These are phyloP conservation scores for Platycheirus albimanus DNA, from an alignment of 2,888 invertebrate species.

Conservation along the genomic window DNA sequence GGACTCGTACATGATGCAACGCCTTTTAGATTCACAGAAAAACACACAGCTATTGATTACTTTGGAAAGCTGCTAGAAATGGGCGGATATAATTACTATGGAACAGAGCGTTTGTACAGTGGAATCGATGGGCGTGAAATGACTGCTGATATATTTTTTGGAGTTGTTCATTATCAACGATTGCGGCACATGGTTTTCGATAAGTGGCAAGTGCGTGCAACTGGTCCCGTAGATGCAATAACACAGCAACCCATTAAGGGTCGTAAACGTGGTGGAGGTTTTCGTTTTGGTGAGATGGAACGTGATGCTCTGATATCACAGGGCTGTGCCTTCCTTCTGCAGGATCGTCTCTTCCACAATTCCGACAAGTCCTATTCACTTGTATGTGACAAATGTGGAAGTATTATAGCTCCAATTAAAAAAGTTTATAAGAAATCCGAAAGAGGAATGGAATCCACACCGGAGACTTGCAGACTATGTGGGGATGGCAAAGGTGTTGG, in stretches of 20 bases:
- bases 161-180: slow-evolving; percentile 98
- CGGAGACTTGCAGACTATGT: slow-evolving; percentile 87
- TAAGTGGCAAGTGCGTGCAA: slow-evolving; percentile 98
- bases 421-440: slow-evolving; percentile 83
- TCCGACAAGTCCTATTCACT: slow-evolving; percentile 92
- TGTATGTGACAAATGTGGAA: slow-evolving; percentile 91
- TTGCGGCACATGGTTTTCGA: slow-evolving; percentile 99
- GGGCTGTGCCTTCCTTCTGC: slow-evolving; percentile 94
- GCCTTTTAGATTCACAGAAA: slow-evolving; percentile 96
- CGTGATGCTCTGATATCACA: slow-evolving; percentile 97
- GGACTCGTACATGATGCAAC: slow-evolving; percentile 97
- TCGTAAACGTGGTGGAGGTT: slow-evolving; percentile 91
- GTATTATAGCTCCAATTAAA: slow-evolving; percentile 89
- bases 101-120: slow-evolving; percentile 97
- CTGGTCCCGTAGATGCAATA: slow-evolving; percentile 94
- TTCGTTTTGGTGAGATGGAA: slow-evolving; percentile 99
- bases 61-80: slow-evolving; percentile 94
- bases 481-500: slow-evolving; percentile 85
- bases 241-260: slow-evolving; percentile 99
- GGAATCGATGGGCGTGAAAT: slow-evolving; percentile 96
- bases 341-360: slow-evolving; percentile 96
- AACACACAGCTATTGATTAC: slow-evolving; percentile 95
- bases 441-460: slow-evolving; percentile 81
- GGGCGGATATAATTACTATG: slow-evolving; percentile 97
- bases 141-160: slow-evolving; percentile 97